Percentiles rank a stretch among this genome's conserved stretches.
Conservation (phyloP, 2,797 vertebrate genomes). For the Bradypodion ventrale region DNA sequence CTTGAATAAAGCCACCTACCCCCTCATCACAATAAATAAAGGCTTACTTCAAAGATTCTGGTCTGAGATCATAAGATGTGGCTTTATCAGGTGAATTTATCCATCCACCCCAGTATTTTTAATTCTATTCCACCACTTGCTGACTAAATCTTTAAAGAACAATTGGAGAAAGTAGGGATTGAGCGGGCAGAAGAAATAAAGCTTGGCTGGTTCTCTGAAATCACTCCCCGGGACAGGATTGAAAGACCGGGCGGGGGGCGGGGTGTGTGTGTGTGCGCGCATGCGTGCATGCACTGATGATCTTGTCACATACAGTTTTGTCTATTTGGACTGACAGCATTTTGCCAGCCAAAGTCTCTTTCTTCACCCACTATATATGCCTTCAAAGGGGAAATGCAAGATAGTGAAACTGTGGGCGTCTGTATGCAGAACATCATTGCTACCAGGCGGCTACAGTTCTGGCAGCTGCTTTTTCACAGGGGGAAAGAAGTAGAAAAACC, state of each 20-base stretch:
- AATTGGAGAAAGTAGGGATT: background rate
- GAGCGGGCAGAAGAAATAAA: background rate
- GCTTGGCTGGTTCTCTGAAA: no score
- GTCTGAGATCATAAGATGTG: background rate
- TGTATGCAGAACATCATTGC: background rate
- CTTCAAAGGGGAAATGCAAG: background rate
- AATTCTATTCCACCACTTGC: background rate
- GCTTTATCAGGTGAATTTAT: background rate
- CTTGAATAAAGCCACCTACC: no score
- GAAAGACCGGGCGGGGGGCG: no score
- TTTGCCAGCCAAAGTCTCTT: no score
- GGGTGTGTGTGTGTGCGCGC: no score
- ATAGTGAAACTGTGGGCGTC: background rate
- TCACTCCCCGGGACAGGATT: no score
- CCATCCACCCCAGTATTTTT: background rate
- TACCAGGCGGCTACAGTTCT: background rate
- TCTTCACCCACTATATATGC: background rate
- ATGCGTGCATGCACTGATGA: no score
- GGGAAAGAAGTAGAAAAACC: background rate
- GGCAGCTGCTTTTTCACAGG: background rate
- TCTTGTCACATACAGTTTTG: background rate
- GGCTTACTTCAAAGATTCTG: background rate
- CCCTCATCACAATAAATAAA: no score
- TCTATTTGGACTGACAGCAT: background rate
- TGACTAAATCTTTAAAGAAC: background rate